Evolutionary conservation across 2,888 invertebrate genomes (phyloP).

Genomic region (Sesia bembeciformis): DNA sequence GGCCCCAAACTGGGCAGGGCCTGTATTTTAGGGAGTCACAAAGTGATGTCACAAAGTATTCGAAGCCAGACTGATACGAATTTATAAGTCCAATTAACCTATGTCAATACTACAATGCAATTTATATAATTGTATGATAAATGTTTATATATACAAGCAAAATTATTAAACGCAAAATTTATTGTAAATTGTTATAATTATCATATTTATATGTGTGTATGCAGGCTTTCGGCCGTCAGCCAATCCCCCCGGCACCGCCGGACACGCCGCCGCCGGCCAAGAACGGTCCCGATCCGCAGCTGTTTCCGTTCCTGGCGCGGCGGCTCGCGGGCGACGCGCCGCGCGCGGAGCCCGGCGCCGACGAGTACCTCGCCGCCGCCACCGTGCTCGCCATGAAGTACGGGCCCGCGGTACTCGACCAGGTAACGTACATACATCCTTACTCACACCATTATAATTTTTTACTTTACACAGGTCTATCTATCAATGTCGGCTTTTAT

Average conservation of each 20-base stretch:
- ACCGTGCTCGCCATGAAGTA: constrained; percentile 92
- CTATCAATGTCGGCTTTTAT: too few species aligned
- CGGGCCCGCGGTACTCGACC: constrained; percentile 79
- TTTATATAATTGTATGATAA: too few species aligned
- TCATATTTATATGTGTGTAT: constrained; percentile 27
- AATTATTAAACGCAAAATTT: too few species aligned
- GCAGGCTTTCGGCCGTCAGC: constrained; percentile 92
- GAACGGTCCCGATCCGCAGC: constrained; percentile 80
- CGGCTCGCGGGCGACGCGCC: constrained; percentile 63
- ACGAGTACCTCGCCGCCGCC: constrained; percentile 88
- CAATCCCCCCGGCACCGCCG: constrained; percentile 74
- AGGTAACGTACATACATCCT: constrained; percentile 24
- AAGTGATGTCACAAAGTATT: too few species aligned
- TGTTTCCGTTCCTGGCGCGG: constrained; percentile 89
- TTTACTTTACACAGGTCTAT: background rate
- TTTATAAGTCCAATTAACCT: too few species aligned
- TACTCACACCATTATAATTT: background rate
- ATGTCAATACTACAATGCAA: too few species aligned
- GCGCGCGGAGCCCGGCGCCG: constrained; percentile 63
- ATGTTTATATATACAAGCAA: too few species aligned
- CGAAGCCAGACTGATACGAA: too few species aligned
- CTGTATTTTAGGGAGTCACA: too few species aligned
- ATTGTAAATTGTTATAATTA: too few species aligned
- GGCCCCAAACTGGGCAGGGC: too few species aligned
- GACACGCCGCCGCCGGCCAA: constrained; percentile 41